Evolutionary conservation across 2,888 invertebrate genomes (phyloP).

Genomic region (Terebella lapidaria): DNA sequence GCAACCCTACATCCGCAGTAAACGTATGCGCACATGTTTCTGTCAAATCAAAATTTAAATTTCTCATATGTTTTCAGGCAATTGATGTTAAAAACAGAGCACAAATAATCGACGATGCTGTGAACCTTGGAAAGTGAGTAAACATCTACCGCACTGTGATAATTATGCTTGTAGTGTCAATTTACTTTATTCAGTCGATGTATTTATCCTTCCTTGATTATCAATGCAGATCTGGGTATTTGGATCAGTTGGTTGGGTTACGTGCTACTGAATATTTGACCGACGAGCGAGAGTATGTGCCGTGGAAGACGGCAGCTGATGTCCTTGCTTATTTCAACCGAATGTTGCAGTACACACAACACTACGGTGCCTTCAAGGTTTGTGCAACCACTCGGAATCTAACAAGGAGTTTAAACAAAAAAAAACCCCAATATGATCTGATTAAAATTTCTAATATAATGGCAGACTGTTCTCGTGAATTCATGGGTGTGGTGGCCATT

Average conservation of each 20-base stretch:
- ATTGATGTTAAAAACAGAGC: slow-evolving; percentile 22
- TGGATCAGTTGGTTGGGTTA: slow-evolving; percentile 53
- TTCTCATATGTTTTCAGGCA: slow-evolving; percentile 9
- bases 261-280: slow-evolving; percentile 35
- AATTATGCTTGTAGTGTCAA: slow-evolving; percentile 3
- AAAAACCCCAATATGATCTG: no score
- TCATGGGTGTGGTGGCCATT: no score
- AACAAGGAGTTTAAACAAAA: no score
- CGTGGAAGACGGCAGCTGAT: slow-evolving; percentile 33
- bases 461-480: no score
- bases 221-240: slow-evolving; percentile 58
- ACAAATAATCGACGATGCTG: slow-evolving; percentile 23
- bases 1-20: no score
- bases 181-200: not conserved
- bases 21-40: no score
- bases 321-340: slow-evolving; percentile 55
- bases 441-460: no score
- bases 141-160: not conserved
- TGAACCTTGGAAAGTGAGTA: slow-evolving; percentile 23
- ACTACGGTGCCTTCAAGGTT: slow-evolving; percentile 22
- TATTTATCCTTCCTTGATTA: not conserved
- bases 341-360: slow-evolving; percentile 18
- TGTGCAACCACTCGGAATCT: no score
- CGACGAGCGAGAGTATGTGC: slow-evolving; percentile 32
- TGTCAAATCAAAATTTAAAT: no score